Evolutionary conservation across 2,797 vertebrate genomes (phyloP).

Genomic region (Pangasius djambal): DNA sequence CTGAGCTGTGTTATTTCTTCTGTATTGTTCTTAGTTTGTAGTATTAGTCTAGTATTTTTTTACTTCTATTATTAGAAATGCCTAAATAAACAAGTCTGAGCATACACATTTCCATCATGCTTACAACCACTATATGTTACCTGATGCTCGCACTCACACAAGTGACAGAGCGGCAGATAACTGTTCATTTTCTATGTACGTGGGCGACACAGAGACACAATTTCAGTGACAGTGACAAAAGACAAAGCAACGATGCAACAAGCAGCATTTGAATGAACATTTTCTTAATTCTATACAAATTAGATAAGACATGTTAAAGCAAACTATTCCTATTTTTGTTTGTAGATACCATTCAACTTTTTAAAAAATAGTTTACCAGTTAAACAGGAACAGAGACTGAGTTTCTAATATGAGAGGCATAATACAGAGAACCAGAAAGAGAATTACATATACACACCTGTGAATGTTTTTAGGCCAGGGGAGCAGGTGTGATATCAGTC

Average conservation of each 20-base stretch:
- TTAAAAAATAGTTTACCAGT: neutral
- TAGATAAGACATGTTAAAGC: neutral
- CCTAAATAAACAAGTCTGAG: neutral
- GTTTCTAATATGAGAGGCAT: neutral
- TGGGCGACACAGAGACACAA: neutral
- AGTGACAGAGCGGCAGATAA: neutral
- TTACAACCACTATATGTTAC: neutral
- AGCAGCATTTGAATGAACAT: neutral
- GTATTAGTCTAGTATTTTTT: neutral
- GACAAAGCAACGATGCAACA: neutral
- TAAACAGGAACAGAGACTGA: neutral
- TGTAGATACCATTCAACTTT: neutral
- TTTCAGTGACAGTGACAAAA: neutral
- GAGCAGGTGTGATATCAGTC: conserved; percentile 51
- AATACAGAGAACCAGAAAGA: neutral
- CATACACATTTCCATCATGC: neutral
- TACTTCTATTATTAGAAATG: neutral
- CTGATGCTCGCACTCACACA: neutral
- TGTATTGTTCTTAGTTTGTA: neutral
- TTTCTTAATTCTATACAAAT: neutral
- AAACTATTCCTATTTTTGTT: neutral
- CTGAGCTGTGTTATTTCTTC: neutral
- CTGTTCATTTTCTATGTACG: neutral
- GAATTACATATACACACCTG: neutral
- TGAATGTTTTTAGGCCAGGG: conserved; percentile 27